Percentiles rank a stretch among this genome's conserved stretches.
These are phyloP conservation scores for Bolborhynchus lineola DNA, from an alignment of 2,113 vertebrate genomes.

Conservation along the genomic window DNA sequence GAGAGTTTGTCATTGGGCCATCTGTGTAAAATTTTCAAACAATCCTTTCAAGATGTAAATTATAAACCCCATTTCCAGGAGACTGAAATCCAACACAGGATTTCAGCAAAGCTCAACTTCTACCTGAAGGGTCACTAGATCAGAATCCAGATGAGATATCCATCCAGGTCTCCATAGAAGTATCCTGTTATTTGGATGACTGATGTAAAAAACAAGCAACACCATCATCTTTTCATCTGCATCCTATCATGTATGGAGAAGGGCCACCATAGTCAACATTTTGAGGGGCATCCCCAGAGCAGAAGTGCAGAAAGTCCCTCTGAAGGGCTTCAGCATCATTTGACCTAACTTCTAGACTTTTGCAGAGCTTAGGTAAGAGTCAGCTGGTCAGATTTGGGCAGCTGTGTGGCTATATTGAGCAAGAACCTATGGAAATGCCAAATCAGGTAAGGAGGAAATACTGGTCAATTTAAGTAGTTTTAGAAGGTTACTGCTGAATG, in stretches of 20 bases:
- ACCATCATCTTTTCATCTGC: not conserved
- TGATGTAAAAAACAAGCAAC: not conserved
- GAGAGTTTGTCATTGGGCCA: not conserved
- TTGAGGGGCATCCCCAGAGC: not conserved
- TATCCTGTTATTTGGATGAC: not conserved
- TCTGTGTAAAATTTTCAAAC: not conserved
- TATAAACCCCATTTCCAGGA: not conserved
- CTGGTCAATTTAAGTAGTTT: not conserved
- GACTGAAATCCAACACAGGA: not conserved
- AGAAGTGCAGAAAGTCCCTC: not conserved
- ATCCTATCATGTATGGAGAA: not conserved
- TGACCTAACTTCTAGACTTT: not conserved
- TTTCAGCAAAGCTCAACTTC: not conserved
- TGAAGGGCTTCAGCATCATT: not conserved
- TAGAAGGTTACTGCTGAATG: not conserved
- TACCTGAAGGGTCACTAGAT: not conserved
- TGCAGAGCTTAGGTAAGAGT: not conserved
- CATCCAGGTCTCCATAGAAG: not conserved
- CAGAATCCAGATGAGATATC: not conserved
- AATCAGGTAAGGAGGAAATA: not conserved
- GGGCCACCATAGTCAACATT: not conserved
- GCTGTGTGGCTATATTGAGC: not conserved
- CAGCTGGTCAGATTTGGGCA: not conserved
- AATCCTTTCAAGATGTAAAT: not conserved
- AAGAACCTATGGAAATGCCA: not conserved